Base-by-base conservation (phyloP, 1,140 invertebrate species). In the Tetramorium parvispinum region DNA sequence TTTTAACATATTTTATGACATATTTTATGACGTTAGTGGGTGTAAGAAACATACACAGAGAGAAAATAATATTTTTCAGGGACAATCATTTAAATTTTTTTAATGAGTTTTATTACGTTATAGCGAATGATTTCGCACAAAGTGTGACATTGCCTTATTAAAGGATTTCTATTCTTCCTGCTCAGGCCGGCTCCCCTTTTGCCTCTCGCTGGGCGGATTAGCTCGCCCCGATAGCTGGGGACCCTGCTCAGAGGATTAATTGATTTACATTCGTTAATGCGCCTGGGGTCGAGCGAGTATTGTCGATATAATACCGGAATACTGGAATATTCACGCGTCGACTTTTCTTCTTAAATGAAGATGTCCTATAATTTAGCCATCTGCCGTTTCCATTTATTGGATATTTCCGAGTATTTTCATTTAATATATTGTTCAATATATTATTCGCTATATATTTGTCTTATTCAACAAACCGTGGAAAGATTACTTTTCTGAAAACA, bases 251-350 rank as follows among this genome's bases (percentile, higher is more conserved):
- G 24, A 83, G 79, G 68, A 83, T 83, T 83, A 83, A 83, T 83
- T 83, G 79, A 83, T 83, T 83, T 83, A 83, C 68, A 83, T 83
- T 83, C 79, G 43, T 83, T 83, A 83, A 83, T 83, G 27, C 66
- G 51, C 24, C 40, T 55, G 18, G 53, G 79, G 40, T 75, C 24
- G 27, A 83, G 79, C 79, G 66, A 73, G 24, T 59, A 75, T 75
- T 59, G 53, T 83, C 68, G 53, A 73, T 75, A 75, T 73, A 75
- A 75, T 63, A 40, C 53, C 40, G 53, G 66, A 73, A 82, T 65
- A 68, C 11, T n/a, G 53, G 40, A 46, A 13, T 49, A 49, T 73
- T 37, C 55, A 61, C 53, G 40, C 40, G n/a, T 75, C 24, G 21
- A 59, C 18, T 7, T 71, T 75, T 13, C 55, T 73, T 59, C 13